phyloP scores from a whole-genome alignment of 1,140 invertebrate genomes.

The Belonocnema kinseyi region DNA sequence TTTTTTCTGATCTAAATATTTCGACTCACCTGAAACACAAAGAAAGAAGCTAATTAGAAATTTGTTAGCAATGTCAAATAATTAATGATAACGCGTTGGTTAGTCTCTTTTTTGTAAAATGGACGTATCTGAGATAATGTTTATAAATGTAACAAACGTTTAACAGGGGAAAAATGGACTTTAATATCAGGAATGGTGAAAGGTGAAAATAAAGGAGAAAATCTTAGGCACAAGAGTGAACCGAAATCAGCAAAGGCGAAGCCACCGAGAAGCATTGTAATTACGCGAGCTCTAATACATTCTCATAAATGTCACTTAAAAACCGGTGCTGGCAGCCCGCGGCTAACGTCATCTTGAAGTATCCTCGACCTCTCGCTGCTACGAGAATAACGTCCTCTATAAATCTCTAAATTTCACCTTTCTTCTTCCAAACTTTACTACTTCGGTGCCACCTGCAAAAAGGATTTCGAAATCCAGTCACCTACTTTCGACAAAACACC shows the following conservation, averaged over 20 bases:
- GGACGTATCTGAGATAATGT: constrained; percentile 33
- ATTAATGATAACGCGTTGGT: too few relatives aligned
- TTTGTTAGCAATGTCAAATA: too few relatives aligned
- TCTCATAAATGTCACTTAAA: constrained; percentile 65
- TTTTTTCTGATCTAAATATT: constrained; percentile 38
- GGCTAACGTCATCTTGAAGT: constrained; percentile 42
- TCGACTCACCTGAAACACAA: constrained; percentile 70
- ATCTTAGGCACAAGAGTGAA: constrained; percentile 10
- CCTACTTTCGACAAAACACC: neutral
- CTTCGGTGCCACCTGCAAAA: constrained; percentile 8
- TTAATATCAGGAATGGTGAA: neutral
- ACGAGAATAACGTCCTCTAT: constrained; percentile 46
- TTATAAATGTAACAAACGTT: neutral
- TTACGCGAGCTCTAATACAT: constrained; percentile 62
- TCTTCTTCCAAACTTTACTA: constrained; percentile 32
- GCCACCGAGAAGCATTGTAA: constrained; percentile 57
- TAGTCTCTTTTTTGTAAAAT: neutral
- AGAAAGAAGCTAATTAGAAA: neutral
- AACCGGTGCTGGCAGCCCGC: constrained; percentile 37
- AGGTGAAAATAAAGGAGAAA: neutral
- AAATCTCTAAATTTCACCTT: constrained; percentile 52
- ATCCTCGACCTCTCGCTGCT: constrained; percentile 18
- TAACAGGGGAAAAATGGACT: neutral
- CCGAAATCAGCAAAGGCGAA: constrained; percentile 45
- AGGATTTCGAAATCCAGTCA: neutral